Conservation (phyloP, 2,888 invertebrate species). For the Nephrocerus scutellatus region DNA sequence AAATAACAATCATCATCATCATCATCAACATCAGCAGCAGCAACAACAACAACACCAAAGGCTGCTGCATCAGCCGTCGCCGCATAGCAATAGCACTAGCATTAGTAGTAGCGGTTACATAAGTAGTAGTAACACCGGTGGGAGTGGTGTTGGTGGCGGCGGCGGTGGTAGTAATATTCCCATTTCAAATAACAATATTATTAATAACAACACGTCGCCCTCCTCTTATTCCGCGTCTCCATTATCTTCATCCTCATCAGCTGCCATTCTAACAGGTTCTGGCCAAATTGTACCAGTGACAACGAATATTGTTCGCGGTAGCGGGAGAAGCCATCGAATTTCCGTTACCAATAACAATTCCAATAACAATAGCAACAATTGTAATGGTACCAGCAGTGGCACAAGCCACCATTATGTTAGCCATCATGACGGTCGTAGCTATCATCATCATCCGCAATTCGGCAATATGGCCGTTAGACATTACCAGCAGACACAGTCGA, state of each 20-base stretch:
- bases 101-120: conserved; percentile 17
- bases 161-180: too few relatives aligned
- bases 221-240: not conserved
- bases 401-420: conserved; percentile 16
- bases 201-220: conserved; percentile 2
- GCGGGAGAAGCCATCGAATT: conserved; percentile 17
- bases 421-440: conserved; percentile 31
- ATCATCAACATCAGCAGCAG: conserved; percentile 17
- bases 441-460: conserved; percentile 43
- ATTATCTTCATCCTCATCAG: conserved; percentile 8
- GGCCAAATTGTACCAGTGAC: conserved; percentile 25
- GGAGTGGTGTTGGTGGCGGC: too few relatives aligned
- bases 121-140: too few relatives aligned
- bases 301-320: conserved; percentile 24
- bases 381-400: conserved; percentile 9
- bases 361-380: conserved; percentile 20
- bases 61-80: conserved; percentile 10
- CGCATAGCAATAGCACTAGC: conserved; percentile 5
- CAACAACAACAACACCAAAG: conserved; percentile 7
- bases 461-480: conserved; percentile 44
- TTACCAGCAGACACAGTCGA: conserved; percentile 21
- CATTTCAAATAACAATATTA: conserved; percentile 6
- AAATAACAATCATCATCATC: conserved; percentile 9
- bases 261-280: conserved; percentile 31
- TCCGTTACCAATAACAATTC: conserved; percentile 13